Conservation (phyloP, 2,888 invertebrate genomes). For the Aphidoletes aphidimyza region DNA sequence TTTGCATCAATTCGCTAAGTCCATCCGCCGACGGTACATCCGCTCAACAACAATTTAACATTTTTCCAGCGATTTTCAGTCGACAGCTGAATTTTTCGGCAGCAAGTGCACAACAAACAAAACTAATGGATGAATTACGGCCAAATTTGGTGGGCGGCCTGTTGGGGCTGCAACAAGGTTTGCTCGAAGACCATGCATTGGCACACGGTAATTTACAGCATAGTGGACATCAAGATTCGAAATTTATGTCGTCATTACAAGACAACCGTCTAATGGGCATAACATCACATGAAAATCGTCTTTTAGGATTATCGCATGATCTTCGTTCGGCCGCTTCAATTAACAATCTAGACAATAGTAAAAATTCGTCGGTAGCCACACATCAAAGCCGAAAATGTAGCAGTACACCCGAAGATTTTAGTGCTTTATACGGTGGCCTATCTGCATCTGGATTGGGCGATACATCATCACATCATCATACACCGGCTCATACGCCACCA, state of each 20-base stretch:
- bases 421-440: conserved; percentile 81
- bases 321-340: conserved; percentile 55
- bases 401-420: conserved; percentile 89
- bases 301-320: conserved; percentile 62
- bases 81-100: conserved; percentile 85
- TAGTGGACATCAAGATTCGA: conserved; percentile 65
- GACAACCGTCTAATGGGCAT: conserved; percentile 67
- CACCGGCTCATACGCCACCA: conserved; percentile 79
- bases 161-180: conserved; percentile 79
- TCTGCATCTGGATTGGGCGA: conserved; percentile 67
- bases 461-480: conserved; percentile 70
- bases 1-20: conserved; percentile 66
- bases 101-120: conserved; percentile 78
- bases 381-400: conserved; percentile 75
- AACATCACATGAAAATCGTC: conserved; percentile 65
- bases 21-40: conserved; percentile 59
- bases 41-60: conserved; percentile 79
- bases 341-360: conserved; percentile 64
- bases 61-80: conserved; percentile 91
- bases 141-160: conserved; percentile 84
- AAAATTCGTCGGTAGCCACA: conserved; percentile 61
- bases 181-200: conserved; percentile 78
- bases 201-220: conserved; percentile 70
- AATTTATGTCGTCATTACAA: conserved; percentile 67
- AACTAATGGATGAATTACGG: conserved; percentile 87